phyloP scores from a whole-genome alignment of 2,113 vertebrate genomes.

The Malurus cyaneus region DNA sequence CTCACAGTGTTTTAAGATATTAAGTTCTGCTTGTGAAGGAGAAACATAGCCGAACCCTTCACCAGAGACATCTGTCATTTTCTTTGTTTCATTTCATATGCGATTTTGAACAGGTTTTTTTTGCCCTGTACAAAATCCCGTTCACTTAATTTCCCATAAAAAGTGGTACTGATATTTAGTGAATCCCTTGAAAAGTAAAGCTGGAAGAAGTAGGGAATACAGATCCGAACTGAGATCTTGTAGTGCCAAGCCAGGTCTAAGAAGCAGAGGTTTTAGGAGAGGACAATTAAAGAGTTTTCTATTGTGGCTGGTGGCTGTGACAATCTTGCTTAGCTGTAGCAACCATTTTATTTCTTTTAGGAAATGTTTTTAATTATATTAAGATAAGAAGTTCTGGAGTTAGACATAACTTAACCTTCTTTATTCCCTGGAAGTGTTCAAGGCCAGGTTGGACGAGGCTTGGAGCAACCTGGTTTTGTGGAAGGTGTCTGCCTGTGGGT shows the following conservation, averaged over 20 bases:
- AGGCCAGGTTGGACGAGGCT: neutral
- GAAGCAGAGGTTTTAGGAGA: neutral
- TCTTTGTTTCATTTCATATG: accelerated
- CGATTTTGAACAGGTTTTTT: neutral
- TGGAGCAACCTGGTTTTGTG: neutral
- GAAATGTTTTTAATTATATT: neutral
- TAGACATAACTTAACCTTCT: neutral
- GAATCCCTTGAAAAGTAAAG: neutral
- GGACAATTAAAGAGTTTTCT: neutral
- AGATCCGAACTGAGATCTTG: accelerated
- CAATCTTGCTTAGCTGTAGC: neutral
- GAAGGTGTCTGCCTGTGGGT: neutral
- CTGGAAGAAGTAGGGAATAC: neutral
- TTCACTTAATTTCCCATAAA: accelerated
- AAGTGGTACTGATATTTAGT: neutral
- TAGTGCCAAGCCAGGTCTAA: neutral
- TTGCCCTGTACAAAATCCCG: accelerated
- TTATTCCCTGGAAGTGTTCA: neutral
- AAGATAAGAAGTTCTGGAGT: neutral
- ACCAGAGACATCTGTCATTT: neutral
- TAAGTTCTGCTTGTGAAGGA: accelerated
- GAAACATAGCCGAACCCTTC: neutral
- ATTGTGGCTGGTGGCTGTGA: neutral
- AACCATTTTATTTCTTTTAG: neutral
- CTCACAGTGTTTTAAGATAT: accelerated